These are phyloP conservation scores for Cantharis flavilabris DNA, from an alignment of 2,888 invertebrate genomes.

Conservation along the genomic window DNA sequence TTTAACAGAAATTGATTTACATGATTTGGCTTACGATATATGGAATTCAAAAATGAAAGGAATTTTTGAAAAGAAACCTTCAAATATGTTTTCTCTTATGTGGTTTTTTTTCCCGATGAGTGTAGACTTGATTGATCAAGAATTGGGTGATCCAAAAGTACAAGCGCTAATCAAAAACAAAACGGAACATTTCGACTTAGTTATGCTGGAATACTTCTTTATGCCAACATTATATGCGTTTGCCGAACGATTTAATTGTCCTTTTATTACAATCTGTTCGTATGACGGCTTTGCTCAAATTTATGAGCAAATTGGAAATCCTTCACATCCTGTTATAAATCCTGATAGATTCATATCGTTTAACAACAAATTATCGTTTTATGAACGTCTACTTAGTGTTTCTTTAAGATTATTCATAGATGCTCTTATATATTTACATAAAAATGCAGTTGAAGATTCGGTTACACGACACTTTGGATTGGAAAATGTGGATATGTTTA, in stretches of 20 bases:
- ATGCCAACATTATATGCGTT: slow-evolving; percentile 42
- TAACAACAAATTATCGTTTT: slow-evolving; percentile 39
- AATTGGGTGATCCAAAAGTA: slow-evolving; percentile 38
- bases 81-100: not conserved
- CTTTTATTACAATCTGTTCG: slow-evolving; percentile 42
- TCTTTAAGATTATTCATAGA: not conserved
- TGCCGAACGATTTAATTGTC: slow-evolving; percentile 45
- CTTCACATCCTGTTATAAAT: slow-evolving; percentile 45
- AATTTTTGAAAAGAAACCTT: not conserved
- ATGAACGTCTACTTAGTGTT: slow-evolving; percentile 37
- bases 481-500: slow-evolving; percentile 37
- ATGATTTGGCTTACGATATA: slow-evolving; percentile 15
- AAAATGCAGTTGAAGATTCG: not conserved
- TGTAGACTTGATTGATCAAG: not conserved
- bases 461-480: slow-evolving; percentile 44
- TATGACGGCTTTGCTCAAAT: slow-evolving; percentile 38
- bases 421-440: not conserved
- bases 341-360: slow-evolving; percentile 44
- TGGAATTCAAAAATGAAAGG: not conserved
- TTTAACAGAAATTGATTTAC: slow-evolving; percentile 52
- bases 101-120: not conserved
- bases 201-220: slow-evolving; percentile 45
- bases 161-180: slow-evolving; percentile 44
- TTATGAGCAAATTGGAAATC: slow-evolving; percentile 46
- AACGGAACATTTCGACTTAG: slow-evolving; percentile 45